These are phyloP conservation scores for Paraescarpia echinospica DNA, from an alignment of 1,140 invertebrate species.

Conservation along the genomic window DNA sequence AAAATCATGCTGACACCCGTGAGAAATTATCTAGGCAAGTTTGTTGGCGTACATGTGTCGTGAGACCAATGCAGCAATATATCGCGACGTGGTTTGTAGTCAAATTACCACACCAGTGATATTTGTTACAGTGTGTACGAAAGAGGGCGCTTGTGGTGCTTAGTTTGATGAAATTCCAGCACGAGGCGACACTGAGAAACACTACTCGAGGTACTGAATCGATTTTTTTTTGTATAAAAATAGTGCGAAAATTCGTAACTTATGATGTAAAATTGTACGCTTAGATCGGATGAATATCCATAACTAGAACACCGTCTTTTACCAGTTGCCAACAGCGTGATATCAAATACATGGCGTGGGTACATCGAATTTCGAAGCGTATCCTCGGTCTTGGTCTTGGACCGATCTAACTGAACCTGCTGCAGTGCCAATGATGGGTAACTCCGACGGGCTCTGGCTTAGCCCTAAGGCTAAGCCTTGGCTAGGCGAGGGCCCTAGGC, in stretches of 20 bases:
- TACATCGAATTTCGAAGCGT: not conserved
- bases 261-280: not conserved
- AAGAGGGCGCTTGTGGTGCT: not conserved
- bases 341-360: not conserved
- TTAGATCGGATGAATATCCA: not conserved
- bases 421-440: no score
- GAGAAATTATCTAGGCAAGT: no score
- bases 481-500: no score
- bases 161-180: not conserved
- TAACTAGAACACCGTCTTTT: not conserved
- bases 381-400: not conserved
- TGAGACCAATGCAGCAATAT: no score
- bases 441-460: no score
- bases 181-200: not conserved
- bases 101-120: no score
- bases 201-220: not conserved
- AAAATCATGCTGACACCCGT: no score
- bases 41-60: no score
- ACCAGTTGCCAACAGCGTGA: not conserved
- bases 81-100: no score
- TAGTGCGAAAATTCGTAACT: not conserved
- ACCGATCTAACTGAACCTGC: no score
- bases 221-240: not conserved
- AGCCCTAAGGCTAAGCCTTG: no score
- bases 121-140: not conserved